phyloP scores from a whole-genome alignment of 2,797 vertebrate genomes.

The Lepidocolaptes lacrymiger region DNA sequence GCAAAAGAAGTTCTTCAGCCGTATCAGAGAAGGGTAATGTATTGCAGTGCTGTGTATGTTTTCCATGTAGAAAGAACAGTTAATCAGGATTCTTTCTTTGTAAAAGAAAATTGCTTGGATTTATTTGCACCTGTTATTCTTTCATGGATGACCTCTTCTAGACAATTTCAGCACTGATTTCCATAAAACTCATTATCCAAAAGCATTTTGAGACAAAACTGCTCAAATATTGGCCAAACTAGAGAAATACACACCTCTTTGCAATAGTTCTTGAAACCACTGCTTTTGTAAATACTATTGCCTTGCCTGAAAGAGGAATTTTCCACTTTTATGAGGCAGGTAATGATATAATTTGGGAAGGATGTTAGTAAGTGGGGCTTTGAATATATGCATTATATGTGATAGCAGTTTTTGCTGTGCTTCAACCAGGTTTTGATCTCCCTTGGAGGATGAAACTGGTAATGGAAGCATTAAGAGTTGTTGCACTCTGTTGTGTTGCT shows the following conservation, averaged over 20 bases:
- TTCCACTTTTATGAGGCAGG: background rate
- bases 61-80: background rate
- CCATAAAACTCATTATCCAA: constrained; percentile 62
- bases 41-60: background rate
- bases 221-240: background rate
- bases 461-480: background rate
- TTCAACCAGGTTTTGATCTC: background rate
- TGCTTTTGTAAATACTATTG: background rate
- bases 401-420: background rate
- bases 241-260: background rate
- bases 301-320: background rate
- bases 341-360: background rate
- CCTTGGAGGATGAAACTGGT: background rate
- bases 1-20: constrained; percentile 84
- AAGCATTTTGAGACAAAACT: constrained; percentile 29
- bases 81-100: constrained; percentile 26
- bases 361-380: background rate
- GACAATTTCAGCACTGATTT: constrained; percentile 50
- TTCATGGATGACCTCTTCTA: constrained; percentile 6
- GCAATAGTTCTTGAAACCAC: background rate
- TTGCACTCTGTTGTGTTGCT: background rate
- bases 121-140: constrained; percentile 43
- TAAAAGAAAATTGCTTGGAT: constrained; percentile 41
- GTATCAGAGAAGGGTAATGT: constrained; percentile 82
- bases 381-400: background rate